Conservation (phyloP, 2,797 vertebrate genomes). For the Denticeps clupeoides region DNA sequence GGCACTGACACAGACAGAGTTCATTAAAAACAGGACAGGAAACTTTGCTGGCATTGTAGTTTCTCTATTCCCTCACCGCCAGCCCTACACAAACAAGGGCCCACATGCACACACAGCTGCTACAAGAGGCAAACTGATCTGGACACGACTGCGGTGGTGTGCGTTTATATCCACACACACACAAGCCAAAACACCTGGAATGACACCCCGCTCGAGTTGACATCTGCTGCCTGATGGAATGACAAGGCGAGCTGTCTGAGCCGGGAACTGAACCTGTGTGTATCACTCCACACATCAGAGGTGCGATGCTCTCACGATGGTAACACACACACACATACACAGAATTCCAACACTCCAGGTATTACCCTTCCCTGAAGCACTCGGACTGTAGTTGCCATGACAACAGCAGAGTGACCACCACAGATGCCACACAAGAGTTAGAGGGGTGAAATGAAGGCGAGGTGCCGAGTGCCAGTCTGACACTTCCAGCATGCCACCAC, state of each 20-base stretch:
- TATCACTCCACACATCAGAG: not conserved
- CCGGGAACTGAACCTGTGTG: not conserved
- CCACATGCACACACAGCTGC: not conserved
- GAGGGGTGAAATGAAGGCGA: not conserved
- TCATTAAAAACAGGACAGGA: constrained; percentile 26
- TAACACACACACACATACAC: not conserved
- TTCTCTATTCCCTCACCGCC: constrained; percentile 4
- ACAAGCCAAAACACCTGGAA: no score
- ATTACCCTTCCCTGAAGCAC: not conserved
- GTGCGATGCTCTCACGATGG: no score
- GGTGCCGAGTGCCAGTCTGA: no score
- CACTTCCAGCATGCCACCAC: no score
- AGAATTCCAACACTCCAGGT: not conserved
- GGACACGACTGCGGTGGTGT: no score
- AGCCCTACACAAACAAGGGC: constrained; percentile 14
- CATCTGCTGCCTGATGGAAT: no score
- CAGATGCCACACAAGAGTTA: not conserved
- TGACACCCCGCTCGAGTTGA: no score
- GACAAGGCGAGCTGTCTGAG: no score
- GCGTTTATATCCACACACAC: constrained; percentile 8
- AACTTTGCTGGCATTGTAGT: constrained; percentile 24
- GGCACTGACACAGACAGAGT: not conserved
- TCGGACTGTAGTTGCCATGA: not conserved
- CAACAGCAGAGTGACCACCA: not conserved
- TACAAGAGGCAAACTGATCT: not conserved